Evolutionary conservation across 2,113 vertebrate species (phyloP).

Genomic region (Choloepus hoffmanni): DNA sequence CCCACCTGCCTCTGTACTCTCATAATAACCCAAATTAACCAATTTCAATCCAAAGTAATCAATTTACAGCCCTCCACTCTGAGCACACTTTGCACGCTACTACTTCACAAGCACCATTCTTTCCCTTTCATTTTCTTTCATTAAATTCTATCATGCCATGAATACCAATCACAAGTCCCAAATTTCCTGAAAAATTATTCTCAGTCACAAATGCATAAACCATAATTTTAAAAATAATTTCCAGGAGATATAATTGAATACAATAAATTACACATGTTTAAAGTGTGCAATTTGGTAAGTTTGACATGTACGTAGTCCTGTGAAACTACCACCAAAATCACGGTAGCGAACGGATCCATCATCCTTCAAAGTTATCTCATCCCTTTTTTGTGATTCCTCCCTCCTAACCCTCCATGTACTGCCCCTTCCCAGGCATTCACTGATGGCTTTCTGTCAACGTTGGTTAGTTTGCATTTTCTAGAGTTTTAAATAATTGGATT

Average conservation of each 20-base stretch:
- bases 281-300: not conserved
- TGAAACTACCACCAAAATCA: not conserved
- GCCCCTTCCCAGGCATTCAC: not conserved
- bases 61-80: not conserved
- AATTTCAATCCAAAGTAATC: not conserved
- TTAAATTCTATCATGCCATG: not conserved
- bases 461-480: not conserved
- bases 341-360: not conserved
- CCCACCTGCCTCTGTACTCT: not conserved
- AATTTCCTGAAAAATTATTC: not conserved
- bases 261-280: not conserved
- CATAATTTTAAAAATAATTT: not conserved
- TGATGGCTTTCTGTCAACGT: not conserved
- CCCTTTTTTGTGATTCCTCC: not conserved
- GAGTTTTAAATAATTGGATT: not conserved
- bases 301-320: not conserved
- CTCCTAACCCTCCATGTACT: too few relatives aligned
- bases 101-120: not conserved
- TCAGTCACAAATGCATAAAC: not conserved
- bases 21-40: not conserved
- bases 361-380: not conserved
- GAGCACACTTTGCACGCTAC: not conserved
- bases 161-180: not conserved
- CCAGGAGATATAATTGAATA: not conserved
- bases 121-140: conserved; percentile 23